phyloP scores from a whole-genome alignment of 2,888 invertebrate species.

The Trilocha varians region DNA sequence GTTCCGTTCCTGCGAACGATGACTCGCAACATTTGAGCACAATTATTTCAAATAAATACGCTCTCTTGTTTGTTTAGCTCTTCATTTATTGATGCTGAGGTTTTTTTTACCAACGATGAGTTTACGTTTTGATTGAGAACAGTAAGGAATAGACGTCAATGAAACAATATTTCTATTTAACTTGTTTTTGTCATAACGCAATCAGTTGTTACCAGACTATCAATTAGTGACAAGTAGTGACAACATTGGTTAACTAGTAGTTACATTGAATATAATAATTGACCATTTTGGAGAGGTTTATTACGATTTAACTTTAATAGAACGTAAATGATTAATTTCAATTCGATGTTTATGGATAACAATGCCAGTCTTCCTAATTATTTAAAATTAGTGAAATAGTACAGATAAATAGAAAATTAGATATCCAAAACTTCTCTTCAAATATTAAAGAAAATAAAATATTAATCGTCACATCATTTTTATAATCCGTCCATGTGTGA shows the following conservation, averaged over 20 bases:
- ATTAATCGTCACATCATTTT: neutral
- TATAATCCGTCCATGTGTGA: slow-evolving; percentile 10
- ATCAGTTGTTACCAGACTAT: neutral
- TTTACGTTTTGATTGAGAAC: slow-evolving; percentile 20
- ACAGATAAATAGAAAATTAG: neutral
- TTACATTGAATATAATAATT: too few relatives aligned
- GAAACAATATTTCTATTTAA: slow-evolving; percentile 7
- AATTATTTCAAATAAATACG: slow-evolving; percentile 67
- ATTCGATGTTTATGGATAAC: too few relatives aligned
- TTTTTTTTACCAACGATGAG: slow-evolving; percentile 40
- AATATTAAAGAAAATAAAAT: neutral
- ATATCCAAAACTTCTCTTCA: neutral
- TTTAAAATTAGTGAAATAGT: neutral
- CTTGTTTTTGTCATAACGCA: neutral
- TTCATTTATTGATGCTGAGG: slow-evolving; percentile 56
- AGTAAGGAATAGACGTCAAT: slow-evolving; percentile 4
- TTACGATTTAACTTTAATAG: too few relatives aligned
- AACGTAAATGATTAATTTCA: too few relatives aligned
- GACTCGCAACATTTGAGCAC: slow-evolving; percentile 50
- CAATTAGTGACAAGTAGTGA: neutral
- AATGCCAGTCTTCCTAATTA: too few relatives aligned
- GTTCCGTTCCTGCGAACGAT: slow-evolving; percentile 63
- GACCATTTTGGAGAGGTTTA: too few relatives aligned
- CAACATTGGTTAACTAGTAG: too few relatives aligned
- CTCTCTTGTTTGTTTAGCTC: slow-evolving; percentile 63